These are phyloP conservation scores for Calypte anna DNA, from an alignment of 2,113 vertebrate genomes.

Conservation along the genomic window DNA sequence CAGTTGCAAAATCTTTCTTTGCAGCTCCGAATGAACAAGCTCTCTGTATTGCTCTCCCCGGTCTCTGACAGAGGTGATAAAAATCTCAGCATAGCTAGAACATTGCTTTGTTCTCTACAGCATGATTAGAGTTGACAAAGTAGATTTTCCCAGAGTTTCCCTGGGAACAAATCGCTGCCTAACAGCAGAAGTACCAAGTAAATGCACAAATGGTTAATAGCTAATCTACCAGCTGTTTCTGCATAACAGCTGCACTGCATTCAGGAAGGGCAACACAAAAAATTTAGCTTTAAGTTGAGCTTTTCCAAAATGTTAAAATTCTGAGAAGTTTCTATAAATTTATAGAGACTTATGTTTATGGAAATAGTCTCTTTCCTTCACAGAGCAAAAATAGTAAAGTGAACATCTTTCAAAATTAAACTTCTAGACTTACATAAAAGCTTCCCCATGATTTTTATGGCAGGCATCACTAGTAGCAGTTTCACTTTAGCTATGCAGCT, in stretches of 20 bases:
- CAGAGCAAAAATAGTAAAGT: not conserved
- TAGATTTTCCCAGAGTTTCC: not conserved
- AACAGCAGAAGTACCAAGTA: not conserved
- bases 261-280: not conserved
- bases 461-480: not conserved
- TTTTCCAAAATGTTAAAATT: not conserved
- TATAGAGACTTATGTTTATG: not conserved
- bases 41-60: not conserved
- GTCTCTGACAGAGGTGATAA: not conserved
- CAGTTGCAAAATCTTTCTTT: not conserved
- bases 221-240: not conserved
- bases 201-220: not conserved
- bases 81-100: not conserved
- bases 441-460: not conserved
- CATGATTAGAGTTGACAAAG: not conserved
- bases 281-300: not conserved
- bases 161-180: not conserved
- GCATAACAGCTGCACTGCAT: not conserved
- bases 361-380: not conserved
- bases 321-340: not conserved
- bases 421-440: not conserved
- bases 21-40: not conserved
- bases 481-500: not conserved
- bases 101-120: not conserved
- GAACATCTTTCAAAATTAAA: not conserved